A percentile compares a stretch with the other conserved stretches of the same genome.
Evolutionary conservation across 2,888 invertebrate species (phyloP).

Genomic region (Apodemia duryi): DNA sequence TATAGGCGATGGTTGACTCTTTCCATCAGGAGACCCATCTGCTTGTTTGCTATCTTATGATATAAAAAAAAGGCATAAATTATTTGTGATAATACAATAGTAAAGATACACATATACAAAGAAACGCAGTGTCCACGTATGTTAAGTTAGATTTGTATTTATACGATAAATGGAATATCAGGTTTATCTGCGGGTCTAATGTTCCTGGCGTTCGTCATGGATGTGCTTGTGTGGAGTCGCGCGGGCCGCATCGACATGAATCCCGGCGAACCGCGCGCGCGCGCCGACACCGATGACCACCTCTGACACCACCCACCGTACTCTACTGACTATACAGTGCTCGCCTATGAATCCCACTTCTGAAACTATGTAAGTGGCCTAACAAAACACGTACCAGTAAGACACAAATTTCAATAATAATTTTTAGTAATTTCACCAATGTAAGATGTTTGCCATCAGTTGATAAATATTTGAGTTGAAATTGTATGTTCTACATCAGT

Average conservation of each 20-base stretch:
- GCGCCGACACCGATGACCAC: constrained; percentile 47
- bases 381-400: neutral
- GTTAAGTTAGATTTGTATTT: neutral
- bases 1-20: too few species aligned
- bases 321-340: constrained; percentile 2
- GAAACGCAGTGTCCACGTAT: neutral
- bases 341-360: constrained; percentile 52
- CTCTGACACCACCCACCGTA: constrained; percentile 48
- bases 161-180: constrained; percentile 46
- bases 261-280: constrained; percentile 54
- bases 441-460: too few species aligned
- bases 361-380: constrained; percentile 29
- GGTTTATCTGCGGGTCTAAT: constrained; percentile 92
- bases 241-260: constrained; percentile 89
- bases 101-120: too few species aligned
- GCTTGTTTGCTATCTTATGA: too few species aligned
- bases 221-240: constrained; percentile 93
- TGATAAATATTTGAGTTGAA: too few species aligned
- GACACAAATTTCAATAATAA: neutral
- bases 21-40: too few species aligned
- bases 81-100: too few species aligned
- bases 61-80: too few species aligned
- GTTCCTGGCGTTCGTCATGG: constrained; percentile 92
- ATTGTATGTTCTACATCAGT: too few species aligned
- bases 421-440: too few species aligned